phyloP scores from a whole-genome alignment of 1,140 invertebrate species.

The Ladona fulva region DNA sequence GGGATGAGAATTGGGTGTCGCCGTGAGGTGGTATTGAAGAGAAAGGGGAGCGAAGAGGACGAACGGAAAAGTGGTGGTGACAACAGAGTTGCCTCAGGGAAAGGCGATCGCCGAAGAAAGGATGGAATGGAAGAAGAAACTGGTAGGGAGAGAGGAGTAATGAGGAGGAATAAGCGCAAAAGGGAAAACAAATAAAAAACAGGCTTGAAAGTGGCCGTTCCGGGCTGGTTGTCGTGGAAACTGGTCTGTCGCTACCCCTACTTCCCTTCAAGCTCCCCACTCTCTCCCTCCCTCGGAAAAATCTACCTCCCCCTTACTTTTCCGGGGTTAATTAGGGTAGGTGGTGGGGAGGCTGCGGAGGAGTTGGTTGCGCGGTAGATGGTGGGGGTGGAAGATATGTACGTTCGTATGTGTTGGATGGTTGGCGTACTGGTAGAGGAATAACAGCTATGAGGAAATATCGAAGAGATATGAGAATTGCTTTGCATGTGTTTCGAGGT shows the following conservation, averaged over 20 bases:
- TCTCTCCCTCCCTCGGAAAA: background rate
- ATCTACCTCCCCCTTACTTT: background rate
- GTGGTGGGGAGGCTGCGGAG: background rate
- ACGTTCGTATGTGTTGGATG: background rate
- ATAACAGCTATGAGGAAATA: background rate
- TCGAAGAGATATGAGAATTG: too few relatives aligned
- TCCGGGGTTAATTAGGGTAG: constrained; percentile 1
- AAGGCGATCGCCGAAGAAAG: too few relatives aligned
- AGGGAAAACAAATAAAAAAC: background rate
- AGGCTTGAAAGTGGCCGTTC: constrained; percentile 1
- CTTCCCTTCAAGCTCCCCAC: background rate
- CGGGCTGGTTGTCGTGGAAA: background rate
- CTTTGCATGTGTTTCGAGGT: too few relatives aligned
- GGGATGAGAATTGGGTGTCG: too few relatives aligned
- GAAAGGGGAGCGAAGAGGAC: too few relatives aligned
- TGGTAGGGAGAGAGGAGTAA: background rate
- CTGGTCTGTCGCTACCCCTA: background rate
- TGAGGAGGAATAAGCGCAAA: background rate
- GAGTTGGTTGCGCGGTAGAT: background rate
- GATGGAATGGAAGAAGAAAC: too few relatives aligned
- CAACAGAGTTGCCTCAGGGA: too few relatives aligned
- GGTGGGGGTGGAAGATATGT: background rate
- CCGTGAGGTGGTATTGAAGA: too few relatives aligned
- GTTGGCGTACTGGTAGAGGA: background rate
- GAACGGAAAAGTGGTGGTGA: too few relatives aligned